Percentiles rank a stretch among this genome's conserved stretches.
phyloP scores from a whole-genome alignment of 1,140 invertebrate species.

The Dendrolimus kikuchii region DNA sequence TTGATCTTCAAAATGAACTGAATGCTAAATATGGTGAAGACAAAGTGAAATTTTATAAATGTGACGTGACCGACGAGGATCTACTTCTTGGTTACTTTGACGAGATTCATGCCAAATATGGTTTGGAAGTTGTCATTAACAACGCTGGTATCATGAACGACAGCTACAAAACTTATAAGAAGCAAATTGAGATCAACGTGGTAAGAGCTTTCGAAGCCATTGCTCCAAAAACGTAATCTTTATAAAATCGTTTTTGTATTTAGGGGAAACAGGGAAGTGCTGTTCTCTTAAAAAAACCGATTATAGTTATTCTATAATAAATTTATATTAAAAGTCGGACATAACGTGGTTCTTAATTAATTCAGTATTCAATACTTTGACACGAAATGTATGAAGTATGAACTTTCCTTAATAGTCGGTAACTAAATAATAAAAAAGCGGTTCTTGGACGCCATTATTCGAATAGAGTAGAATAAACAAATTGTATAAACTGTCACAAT shows the following conservation, averaged over 20 bases:
- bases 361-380: not conserved
- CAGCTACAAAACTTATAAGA: conserved; percentile 32
- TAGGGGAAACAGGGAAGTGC: not conserved
- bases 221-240: too few species aligned
- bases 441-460: not conserved
- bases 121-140: conserved; percentile 78
- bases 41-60: conserved; percentile 40
- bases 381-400: too few species aligned
- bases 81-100: conserved; percentile 24
- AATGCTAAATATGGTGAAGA: conserved; percentile 30
- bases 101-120: conserved; percentile 47
- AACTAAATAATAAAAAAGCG: not conserved
- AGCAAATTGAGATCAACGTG: conserved; percentile 48
- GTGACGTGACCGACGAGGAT: conserved; percentile 38
- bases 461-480: too few species aligned
- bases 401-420: not conserved
- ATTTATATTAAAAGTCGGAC: not conserved
- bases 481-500: too few species aligned
- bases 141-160: conserved; percentile 72
- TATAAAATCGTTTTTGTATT: not conserved
- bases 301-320: not conserved
- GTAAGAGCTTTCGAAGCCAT: conserved; percentile 25
- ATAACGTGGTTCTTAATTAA: not conserved
- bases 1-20: conserved; percentile 29
- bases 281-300: too few species aligned